A percentile compares a stretch with the other conserved stretches of the same genome.
phyloP scores from a whole-genome alignment of 2,888 invertebrate species.

The Diogma glabrata region DNA sequence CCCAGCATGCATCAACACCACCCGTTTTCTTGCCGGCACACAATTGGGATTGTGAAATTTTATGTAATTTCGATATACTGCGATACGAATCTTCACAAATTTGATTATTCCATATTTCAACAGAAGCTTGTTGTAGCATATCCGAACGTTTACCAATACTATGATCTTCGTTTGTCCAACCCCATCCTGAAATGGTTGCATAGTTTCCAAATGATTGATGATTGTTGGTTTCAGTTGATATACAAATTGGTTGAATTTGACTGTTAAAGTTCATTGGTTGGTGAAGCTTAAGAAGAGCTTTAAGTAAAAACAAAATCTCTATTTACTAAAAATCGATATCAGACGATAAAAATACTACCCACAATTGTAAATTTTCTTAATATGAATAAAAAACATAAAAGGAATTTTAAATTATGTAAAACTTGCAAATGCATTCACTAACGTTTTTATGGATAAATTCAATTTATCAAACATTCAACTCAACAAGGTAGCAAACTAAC shows the following conservation, averaged over 20 bases:
- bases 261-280: slow-evolving; percentile 54
- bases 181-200: slow-evolving; percentile 77
- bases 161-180: slow-evolving; percentile 66
- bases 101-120: slow-evolving; percentile 60
- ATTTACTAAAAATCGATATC: too few species aligned
- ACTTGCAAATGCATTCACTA: too few species aligned
- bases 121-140: slow-evolving; percentile 63
- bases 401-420: too few species aligned
- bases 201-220: slow-evolving; percentile 39
- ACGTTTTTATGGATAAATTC: too few species aligned
- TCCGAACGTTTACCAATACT: slow-evolving; percentile 55
- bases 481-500: too few species aligned
- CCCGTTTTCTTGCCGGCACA: slow-evolving; percentile 79
- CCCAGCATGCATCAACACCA: slow-evolving; percentile 80
- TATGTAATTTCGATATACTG: slow-evolving; percentile 61
- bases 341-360: too few species aligned
- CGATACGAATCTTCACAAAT: slow-evolving; percentile 66
- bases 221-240: slow-evolving; percentile 39
- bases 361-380: too few species aligned
- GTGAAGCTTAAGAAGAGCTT: slow-evolving; percentile 61
- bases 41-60: slow-evolving; percentile 61
- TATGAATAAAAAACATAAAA: too few species aligned
- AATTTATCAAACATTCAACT: too few species aligned
- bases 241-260: slow-evolving; percentile 65
- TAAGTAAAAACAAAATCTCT: too few species aligned